A percentile compares a stretch with the other conserved stretches of the same genome.
Conservation (phyloP, 2,888 invertebrate genomes). For the Theretra japonica region DNA sequence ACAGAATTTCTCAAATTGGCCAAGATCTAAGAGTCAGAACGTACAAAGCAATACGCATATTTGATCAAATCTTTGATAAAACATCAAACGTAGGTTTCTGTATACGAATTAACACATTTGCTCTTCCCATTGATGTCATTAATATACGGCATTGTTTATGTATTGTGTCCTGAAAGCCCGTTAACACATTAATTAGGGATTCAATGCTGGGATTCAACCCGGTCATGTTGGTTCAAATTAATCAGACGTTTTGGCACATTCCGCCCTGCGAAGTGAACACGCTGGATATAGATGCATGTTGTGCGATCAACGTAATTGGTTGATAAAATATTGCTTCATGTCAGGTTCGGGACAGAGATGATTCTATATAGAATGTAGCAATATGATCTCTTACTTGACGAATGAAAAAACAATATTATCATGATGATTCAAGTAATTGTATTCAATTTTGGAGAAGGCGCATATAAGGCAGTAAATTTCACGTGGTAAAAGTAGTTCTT, state of each 20-base stretch:
- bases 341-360: background rate
- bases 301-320: background rate
- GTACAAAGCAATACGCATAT: background rate
- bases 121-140: background rate
- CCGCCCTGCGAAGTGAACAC: background rate
- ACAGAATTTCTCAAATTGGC: no score
- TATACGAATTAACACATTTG: conserved; percentile 10
- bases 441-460: no score
- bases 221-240: conserved; percentile 37
- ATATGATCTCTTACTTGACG: no score
- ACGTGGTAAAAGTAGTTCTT: no score
- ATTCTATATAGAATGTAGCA: background rate
- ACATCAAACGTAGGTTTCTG: background rate
- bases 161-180: conserved; percentile 34
- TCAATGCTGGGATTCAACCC: no score
- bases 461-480: no score
- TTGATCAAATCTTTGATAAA: background rate
- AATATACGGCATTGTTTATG: conserved; percentile 35
- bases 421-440: no score
- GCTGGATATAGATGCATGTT: background rate
- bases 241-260: conserved; percentile 30
- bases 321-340: background rate
- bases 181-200: conserved; percentile 37
- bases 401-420: no score
- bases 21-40: no score